Percentiles rank a stretch among this genome's conserved stretches.
Evolutionary conservation across 2,797 vertebrate species (phyloP).

Genomic region (Staurois parvus): DNA sequence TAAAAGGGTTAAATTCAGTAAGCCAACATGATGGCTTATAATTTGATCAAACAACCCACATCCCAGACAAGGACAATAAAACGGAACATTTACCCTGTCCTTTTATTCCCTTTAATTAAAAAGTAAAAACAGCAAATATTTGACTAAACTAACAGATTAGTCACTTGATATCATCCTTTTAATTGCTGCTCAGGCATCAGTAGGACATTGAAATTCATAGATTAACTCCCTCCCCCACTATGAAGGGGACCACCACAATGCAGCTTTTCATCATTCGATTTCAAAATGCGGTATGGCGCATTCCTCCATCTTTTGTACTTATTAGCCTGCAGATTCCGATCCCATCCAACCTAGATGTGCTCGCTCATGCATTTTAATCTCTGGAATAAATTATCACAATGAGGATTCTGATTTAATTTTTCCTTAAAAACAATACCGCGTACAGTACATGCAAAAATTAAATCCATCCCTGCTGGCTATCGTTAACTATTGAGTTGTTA

Average conservation of each 20-base stretch:
- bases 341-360: conserved; percentile 72
- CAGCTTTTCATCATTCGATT: conserved; percentile 68
- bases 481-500: neutral
- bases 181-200: conserved; percentile 59
- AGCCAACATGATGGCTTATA: neutral
- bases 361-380: conserved; percentile 80
- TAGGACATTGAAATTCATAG: conserved; percentile 66
- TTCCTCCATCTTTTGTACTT: conserved; percentile 68
- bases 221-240: conserved; percentile 59
- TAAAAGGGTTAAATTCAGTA: conserved; percentile 11
- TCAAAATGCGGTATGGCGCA: conserved; percentile 65
- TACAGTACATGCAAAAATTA: conserved; percentile 13
- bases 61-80: conserved; percentile 14
- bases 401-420: conserved; percentile 41
- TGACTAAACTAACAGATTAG: conserved; percentile 52
- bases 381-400: conserved; percentile 73
- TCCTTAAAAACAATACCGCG: conserved; percentile 26
- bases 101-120: conserved; percentile 47
- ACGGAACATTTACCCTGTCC: conserved; percentile 26
- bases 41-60: neutral
- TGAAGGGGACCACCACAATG: conserved; percentile 60
- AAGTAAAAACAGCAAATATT: conserved; percentile 55
- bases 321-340: conserved; percentile 74
- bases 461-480: neutral
- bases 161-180: conserved; percentile 59